Percentiles rank a stretch among this genome's conserved stretches.
phyloP scores from a whole-genome alignment of 2,113 vertebrate species.

The Podocnemis expansa region DNA sequence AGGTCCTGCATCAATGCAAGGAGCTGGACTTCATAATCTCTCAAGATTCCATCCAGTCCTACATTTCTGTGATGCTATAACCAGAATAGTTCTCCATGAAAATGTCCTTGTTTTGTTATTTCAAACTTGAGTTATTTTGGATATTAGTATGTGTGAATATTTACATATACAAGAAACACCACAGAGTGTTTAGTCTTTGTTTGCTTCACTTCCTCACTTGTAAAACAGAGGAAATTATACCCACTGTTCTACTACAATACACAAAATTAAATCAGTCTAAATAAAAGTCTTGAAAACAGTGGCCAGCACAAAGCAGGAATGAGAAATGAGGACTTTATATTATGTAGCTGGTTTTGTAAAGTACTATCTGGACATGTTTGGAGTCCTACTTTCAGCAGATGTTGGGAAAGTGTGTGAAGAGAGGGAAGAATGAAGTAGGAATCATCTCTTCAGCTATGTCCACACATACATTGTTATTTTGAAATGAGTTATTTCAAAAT shows the following conservation, averaged over 20 bases:
- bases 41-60: not conserved
- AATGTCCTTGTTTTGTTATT: not conserved
- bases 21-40: not conserved
- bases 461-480: too few relatives aligned
- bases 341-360: not conserved
- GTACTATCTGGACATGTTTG: not conserved
- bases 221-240: not conserved
- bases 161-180: not conserved
- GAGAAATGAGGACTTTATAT: not conserved
- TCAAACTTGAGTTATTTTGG: not conserved
- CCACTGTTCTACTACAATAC: not conserved
- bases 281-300: not conserved
- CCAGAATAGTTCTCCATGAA: not conserved
- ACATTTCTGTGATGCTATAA: not conserved
- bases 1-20: not conserved
- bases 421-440: not conserved
- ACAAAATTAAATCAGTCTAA: not conserved
- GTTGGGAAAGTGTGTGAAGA: not conserved
- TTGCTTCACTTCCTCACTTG: not conserved
- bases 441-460: accelerated
- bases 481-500: too few relatives aligned
- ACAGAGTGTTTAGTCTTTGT: not conserved
- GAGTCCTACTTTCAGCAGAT: not conserved
- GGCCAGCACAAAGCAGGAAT: not conserved
- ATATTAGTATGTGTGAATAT: not conserved